These are phyloP conservation scores for Monoplex corrugatus DNA, from an alignment of 2,888 invertebrate genomes.

Conservation along the genomic window DNA sequence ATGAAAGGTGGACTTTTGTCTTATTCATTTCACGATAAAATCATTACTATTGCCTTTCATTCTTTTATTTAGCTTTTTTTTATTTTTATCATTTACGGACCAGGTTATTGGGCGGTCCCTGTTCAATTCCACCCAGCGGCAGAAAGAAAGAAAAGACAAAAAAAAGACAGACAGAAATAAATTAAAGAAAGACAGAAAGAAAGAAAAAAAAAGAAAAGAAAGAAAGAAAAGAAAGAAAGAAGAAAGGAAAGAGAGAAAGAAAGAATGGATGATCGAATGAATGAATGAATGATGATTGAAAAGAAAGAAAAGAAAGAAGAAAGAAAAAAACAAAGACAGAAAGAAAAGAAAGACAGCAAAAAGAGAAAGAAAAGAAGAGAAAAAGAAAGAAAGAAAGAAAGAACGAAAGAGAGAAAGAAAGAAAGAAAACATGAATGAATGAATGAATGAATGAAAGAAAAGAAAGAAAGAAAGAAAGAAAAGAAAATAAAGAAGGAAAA, in stretches of 20 bases:
- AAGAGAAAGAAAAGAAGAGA: slow-evolving; percentile 19
- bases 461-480: too few species aligned
- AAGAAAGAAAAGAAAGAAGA: neutral
- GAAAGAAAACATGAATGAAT: too few species aligned
- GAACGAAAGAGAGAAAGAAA: slow-evolving; percentile 26
- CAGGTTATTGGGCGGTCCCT: too few species aligned
- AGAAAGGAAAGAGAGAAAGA: neutral
- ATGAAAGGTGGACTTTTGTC: too few species aligned
- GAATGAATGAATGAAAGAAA: too few species aligned
- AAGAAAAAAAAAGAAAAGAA: slow-evolving; percentile 4
- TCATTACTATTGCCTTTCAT: too few species aligned
- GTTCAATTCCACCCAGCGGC: too few species aligned
- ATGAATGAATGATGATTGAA: slow-evolving; percentile 23
- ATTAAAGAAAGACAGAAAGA: neutral
- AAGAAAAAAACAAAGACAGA: slow-evolving; percentile 39
- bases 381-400: slow-evolving; percentile 25
- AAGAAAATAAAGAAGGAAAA: too few species aligned
- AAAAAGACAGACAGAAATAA: neutral
- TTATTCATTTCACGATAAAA: too few species aligned
- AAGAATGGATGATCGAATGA: neutral
- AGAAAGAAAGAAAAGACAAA: neutral
- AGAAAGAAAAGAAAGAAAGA: slow-evolving; percentile 12
- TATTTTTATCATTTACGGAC: too few species aligned
- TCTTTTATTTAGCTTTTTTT: too few species aligned
- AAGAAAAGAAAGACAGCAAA: slow-evolving; percentile 36